Evolutionary conservation across 2,888 invertebrate species (phyloP).

Genomic region (Osmoderma eremita): DNA sequence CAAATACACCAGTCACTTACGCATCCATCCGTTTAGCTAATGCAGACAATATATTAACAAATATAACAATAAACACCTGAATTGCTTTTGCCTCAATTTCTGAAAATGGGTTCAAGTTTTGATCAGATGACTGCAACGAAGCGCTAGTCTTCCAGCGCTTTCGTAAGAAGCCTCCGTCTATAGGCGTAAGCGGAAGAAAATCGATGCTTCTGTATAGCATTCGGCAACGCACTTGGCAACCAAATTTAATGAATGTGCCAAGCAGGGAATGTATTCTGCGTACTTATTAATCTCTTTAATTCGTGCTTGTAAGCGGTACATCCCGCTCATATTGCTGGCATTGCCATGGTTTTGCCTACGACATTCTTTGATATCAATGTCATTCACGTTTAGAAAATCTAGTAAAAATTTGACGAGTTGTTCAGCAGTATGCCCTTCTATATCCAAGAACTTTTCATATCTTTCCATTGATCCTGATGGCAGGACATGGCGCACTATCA

Average conservation of each 20-base stretch:
- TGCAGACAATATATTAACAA: conserved; percentile 40
- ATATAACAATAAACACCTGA: conserved; percentile 42
- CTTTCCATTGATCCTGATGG: not conserved
- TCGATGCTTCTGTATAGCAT: not conserved
- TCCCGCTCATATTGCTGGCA: too few species aligned
- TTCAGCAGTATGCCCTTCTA: conserved; percentile 2
- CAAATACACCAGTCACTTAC: conserved; percentile 38
- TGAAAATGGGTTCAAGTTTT: conserved; percentile 47
- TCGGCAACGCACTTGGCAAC: not conserved
- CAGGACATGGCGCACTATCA: not conserved
- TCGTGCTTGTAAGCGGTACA: conserved; percentile 4
- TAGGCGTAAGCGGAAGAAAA: too few species aligned
- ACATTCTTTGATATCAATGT: not conserved
- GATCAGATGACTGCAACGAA: conserved; percentile 47
- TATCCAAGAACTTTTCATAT: not conserved
- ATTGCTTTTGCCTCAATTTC: conserved; percentile 44
- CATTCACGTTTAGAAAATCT: not conserved
- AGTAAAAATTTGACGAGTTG: not conserved
- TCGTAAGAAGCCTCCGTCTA: too few species aligned
- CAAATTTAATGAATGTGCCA: not conserved
- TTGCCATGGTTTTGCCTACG: not conserved
- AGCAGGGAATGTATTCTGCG: conserved; percentile 1
- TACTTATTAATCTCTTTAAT: conserved; percentile 5
- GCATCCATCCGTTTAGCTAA: too few species aligned
- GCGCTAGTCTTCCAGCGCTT: too few species aligned